Base-by-base conservation (phyloP, 2,113 vertebrate species). In the Sebastes fasciatus region DNA sequence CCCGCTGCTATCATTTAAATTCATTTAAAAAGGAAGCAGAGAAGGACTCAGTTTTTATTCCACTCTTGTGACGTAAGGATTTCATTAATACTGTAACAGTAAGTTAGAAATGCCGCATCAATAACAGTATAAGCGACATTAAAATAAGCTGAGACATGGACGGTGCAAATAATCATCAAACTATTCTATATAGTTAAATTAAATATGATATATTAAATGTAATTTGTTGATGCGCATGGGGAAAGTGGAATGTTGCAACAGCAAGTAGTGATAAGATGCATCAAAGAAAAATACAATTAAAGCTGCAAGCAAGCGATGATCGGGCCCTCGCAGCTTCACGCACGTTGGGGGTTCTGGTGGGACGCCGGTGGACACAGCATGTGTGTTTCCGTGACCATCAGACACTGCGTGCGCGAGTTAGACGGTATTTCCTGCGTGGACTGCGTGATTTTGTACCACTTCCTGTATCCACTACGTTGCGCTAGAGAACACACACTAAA, bases 1-100 rank as follows among this genome's bases (percentile, higher is more conserved):
- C 26, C 72, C 43, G 52, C 52, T 82, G 75, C 13, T 62, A 77
- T 65, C 43, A 52, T 79, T 86, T 21, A 54, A 63, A 43, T 77
- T 49, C 26, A 63, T 16, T 23, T 55, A 14, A 52, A 80, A 76
- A 21, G 73, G 63, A 80, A 48, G 12, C 17, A 19, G 26, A 80
- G 17, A 51, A 49, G n/a, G 73, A 55, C 19, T 11, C 21, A 21
- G 6, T 19, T 72, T 65, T 60, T 60, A 40, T 62, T 19, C 6
- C 34, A 21, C 55, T 12, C 54, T 57, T 66, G 13, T n/a, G 19
- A 83, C 13, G n/a, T 64, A 64, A 13, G 6, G 4, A 43, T 65
- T 72, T 19, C 2, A 66, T 66, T 58, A 21, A 48, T 19, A 54
- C 16, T 26, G 3, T 55, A 17, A 26, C 23, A 67, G 4, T 12